A percentile compares a stretch with the other conserved stretches of the same genome.
Evolutionary conservation across 2,113 vertebrate genomes (phyloP).

Genomic region (Himantopus leucocephalus): DNA sequence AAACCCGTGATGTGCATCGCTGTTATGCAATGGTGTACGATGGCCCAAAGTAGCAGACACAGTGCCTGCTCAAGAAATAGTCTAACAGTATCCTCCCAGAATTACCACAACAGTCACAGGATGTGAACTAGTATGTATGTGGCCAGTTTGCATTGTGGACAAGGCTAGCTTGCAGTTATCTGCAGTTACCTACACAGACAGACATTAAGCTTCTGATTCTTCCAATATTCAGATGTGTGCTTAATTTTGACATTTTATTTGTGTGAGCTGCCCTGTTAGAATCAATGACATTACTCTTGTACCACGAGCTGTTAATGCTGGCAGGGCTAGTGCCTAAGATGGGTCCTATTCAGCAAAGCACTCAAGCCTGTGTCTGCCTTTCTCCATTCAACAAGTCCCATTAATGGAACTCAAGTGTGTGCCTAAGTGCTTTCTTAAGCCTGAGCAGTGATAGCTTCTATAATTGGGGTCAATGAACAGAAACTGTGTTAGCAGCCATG

Average conservation of each 20-base stretch:
- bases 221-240: not conserved
- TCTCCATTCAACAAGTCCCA: not conserved
- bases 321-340: not conserved
- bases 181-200: not conserved
- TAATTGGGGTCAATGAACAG: conserved; percentile 56
- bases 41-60: not conserved
- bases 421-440: conserved; percentile 32
- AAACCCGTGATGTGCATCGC: fast-evolving
- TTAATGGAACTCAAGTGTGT: conserved; percentile 29
- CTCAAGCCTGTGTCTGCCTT: not conserved
- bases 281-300: not conserved
- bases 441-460: not conserved
- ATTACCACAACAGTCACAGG: not conserved
- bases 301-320: not conserved
- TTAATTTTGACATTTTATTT: not conserved
- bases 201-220: not conserved
- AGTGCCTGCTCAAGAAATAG: not conserved
- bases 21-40: fast-evolving
- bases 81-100: not conserved
- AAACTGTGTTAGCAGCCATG: not conserved
- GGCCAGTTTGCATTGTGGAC: not conserved
- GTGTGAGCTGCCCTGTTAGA: not conserved
- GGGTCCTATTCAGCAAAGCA: not conserved
- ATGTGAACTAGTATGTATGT: not conserved
- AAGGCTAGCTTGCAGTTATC: not conserved